phyloP scores from a whole-genome alignment of 1,140 invertebrate genomes.

The Macrobrachium rosenbergii region DNA sequence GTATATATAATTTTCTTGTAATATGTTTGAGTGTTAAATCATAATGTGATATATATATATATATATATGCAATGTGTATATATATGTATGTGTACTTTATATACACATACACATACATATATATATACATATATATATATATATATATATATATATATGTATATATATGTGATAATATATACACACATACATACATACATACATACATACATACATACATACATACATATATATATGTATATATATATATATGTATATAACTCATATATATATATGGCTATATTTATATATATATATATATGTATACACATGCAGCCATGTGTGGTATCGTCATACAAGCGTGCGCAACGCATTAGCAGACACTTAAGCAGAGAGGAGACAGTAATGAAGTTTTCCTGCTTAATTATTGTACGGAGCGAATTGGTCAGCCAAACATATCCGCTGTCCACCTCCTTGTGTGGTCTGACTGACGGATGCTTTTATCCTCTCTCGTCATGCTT shows the following conservation, averaged over 20 bases:
- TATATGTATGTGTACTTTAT: not conserved
- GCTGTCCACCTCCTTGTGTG: too few relatives aligned
- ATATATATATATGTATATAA: not conserved
- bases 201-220: conserved; percentile 23
- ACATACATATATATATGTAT: conserved; percentile 27
- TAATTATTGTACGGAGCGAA: too few relatives aligned
- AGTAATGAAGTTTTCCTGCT: too few relatives aligned
- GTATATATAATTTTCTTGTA: too few relatives aligned
- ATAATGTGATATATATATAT: too few relatives aligned
- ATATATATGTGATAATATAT: not conserved
- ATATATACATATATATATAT: not conserved
- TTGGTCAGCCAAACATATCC: too few relatives aligned
- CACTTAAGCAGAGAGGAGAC: too few relatives aligned
- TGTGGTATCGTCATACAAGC: not conserved
- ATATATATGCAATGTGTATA: not conserved
- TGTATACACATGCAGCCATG: not conserved
- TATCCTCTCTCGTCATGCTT: too few relatives aligned
- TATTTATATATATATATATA: not conserved
- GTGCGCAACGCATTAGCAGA: too few relatives aligned
- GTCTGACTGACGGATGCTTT: too few relatives aligned
- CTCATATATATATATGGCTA: not conserved
- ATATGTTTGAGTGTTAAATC: too few relatives aligned
- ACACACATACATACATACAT: conserved; percentile 26
- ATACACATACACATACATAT: not conserved
- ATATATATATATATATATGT: conserved; percentile 3